These are phyloP conservation scores for Thera obeliscata DNA, from an alignment of 2,888 invertebrate genomes.

Conservation along the genomic window DNA sequence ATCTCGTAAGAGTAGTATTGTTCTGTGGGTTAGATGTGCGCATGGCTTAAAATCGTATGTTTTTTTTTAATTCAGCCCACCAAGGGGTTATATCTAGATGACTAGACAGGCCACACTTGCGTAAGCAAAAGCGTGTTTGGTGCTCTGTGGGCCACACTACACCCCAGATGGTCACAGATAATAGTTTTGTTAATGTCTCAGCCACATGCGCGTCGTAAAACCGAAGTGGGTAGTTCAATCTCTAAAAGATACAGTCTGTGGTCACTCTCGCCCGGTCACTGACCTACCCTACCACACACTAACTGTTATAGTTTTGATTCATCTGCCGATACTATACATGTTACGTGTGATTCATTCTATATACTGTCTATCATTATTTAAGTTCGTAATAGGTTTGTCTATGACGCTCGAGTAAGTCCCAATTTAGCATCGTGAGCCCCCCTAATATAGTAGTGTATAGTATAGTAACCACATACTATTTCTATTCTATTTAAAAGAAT, in stretches of 20 bases:
- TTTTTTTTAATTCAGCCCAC: no score
- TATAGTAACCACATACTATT: neutral
- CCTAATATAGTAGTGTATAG: no score
- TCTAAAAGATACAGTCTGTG: conserved; percentile 16
- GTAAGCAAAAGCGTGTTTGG: no score
- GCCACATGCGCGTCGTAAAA: conserved; percentile 22
- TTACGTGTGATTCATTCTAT: neutral
- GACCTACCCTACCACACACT: conserved; percentile 52
- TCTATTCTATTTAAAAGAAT: neutral
- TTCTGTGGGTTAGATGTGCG: no score
- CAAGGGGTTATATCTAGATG: no score
- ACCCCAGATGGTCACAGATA: conserved; percentile 36
- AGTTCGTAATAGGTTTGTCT: neutral
- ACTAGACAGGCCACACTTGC: neutral
- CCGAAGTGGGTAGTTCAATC: conserved; percentile 7
- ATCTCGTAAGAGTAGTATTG: no score
- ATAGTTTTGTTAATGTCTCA: conserved; percentile 31
- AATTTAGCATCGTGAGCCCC: no score
- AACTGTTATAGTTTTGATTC: conserved; percentile 1
- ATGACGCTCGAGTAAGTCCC: no score
- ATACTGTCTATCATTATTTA: neutral
- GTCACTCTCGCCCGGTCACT: conserved; percentile 44
- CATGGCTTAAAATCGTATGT: no score
- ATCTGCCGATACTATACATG: neutral
- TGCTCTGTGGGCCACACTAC: conserved; percentile 4